A percentile compares a stretch with the other conserved stretches of the same genome.
Evolutionary conservation across 2,113 vertebrate genomes (phyloP).

Genomic region (Polypterus bichir): DNA sequence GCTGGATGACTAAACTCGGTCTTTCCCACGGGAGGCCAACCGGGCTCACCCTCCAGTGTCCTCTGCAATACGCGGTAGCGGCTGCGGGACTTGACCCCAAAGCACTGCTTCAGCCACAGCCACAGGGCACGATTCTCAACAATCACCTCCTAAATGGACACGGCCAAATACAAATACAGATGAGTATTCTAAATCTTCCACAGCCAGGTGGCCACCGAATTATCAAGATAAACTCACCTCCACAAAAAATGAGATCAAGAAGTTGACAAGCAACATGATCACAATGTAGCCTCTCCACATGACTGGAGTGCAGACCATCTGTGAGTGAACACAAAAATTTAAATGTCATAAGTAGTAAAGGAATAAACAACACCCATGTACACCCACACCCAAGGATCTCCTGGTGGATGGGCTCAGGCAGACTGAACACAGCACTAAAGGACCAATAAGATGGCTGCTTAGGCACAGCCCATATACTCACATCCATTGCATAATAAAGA

Average conservation of each 20-base stretch:
- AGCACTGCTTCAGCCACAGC: not conserved
- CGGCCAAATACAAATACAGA: not conserved
- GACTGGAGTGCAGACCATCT: not conserved
- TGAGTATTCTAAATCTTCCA: too few relatives aligned
- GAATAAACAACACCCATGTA: too few relatives aligned
- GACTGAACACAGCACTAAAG: too few relatives aligned
- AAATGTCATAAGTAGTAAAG: too few relatives aligned
- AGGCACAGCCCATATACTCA: slow-evolving; percentile 31
- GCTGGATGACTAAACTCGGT: not conserved
- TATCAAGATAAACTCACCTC: not conserved
- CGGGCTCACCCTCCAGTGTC: not conserved
- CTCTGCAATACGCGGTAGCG: not conserved
- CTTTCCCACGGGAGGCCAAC: not conserved
- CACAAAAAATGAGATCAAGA: not conserved
- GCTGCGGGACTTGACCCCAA: not conserved
- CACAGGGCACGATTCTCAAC: not conserved
- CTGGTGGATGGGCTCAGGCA: too few relatives aligned
- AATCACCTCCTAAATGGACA: not conserved
- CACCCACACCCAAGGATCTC: too few relatives aligned
- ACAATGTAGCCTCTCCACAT: not conserved
- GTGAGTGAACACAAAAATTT: not conserved
- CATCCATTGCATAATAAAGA: slow-evolving; percentile 49
- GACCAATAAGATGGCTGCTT: too few relatives aligned
- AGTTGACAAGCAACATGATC: not conserved
- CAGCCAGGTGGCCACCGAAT: not conserved